A percentile compares a stretch with the other conserved stretches of the same genome.
These are phyloP conservation scores for Paramisgurnus dabryanus DNA, from an alignment of 2,113 vertebrate species.

Conservation along the genomic window DNA sequence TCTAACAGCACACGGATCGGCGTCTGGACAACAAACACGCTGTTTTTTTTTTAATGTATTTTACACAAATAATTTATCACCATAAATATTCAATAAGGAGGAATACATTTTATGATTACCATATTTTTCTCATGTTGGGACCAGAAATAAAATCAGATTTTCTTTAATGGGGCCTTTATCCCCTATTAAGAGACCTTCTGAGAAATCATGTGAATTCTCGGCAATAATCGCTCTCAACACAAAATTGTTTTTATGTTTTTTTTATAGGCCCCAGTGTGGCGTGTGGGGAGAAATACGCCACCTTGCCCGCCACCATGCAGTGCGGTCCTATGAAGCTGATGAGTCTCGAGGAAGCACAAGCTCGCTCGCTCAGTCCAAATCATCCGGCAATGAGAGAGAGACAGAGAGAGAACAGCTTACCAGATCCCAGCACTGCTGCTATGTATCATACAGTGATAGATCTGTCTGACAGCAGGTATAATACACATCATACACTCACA, in stretches of 20 bases:
- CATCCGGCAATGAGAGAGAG: conserved; percentile 88
- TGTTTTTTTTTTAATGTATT: too few relatives aligned
- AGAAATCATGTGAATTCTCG: neutral
- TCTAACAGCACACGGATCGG: too few relatives aligned
- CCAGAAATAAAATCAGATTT: too few relatives aligned
- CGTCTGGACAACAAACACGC: too few relatives aligned
- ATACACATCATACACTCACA: conserved; percentile 48
- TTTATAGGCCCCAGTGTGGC: conserved; percentile 69
- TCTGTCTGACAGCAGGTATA: conserved; percentile 88
- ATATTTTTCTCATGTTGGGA: too few relatives aligned
- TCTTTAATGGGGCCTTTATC: too few relatives aligned
- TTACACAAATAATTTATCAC: too few relatives aligned
- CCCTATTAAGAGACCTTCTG: neutral
- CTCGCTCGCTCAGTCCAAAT: conserved; percentile 84
- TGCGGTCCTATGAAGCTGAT: conserved; percentile 91
- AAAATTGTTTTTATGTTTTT: neutral
- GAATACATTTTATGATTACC: too few relatives aligned
- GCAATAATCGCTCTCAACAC: neutral
- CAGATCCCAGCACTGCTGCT: conserved; percentile 84
- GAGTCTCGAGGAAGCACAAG: conserved; percentile 95
- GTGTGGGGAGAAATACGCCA: conserved; percentile 84
- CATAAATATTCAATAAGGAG: too few relatives aligned
- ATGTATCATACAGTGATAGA: conserved; percentile 95
- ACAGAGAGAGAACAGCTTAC: conserved; percentile 88
- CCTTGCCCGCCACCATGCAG: conserved; percentile 79